Base-by-base conservation (phyloP, 2,888 invertebrate genomes). In the Meiosimyza platycephala region DNA sequence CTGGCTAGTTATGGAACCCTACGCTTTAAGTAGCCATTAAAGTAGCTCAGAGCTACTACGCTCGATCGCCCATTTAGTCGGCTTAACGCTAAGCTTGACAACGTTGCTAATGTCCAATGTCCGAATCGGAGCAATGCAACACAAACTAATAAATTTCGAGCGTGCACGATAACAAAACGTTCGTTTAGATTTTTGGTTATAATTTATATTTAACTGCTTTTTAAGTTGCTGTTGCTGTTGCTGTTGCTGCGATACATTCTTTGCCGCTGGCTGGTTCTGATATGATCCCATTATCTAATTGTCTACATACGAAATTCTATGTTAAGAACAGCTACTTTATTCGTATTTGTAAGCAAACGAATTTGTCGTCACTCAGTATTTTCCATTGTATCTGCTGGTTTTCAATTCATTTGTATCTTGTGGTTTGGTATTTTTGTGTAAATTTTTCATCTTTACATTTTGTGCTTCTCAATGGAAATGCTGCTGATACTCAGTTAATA, bases 141-240 rank as follows among this genome's bases (percentile, higher is more conserved):
- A 67, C 71, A 70, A 74, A 65, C 78, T 70, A 82, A 81, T 82
- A 82, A 81, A 81, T 82, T 79, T 82, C 76, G 72, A 76, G 77
- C 81, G 78, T 18, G 79, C n/a, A 65, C 51, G 33, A 78, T 74
- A 78, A 81, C 80, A 80, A 81, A 82, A 82, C 77, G 80, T 76
- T 82, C 40, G 74, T 75, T 79, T 82, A 69, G 40, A 40, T 80
- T 81, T 81, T 78, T 78, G 78, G 80, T 79, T 81, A 80, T 81
- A 82, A 80, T 83, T 83, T 82, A 82, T 40, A 40, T 82, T 83
- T 80, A 74, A 79, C 77, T 65, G 71, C 52, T 57, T 69, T 64
- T 74, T 68, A 60, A 55, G n/a, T 18, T 55, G n/a, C 55, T 16
- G 16, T 55, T 18, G n/a, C 55, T 16, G n/a, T 18, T 55, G n/a